Conservation (phyloP, 2,797 vertebrate species). For the Oceanodroma leucorhoa region DNA sequence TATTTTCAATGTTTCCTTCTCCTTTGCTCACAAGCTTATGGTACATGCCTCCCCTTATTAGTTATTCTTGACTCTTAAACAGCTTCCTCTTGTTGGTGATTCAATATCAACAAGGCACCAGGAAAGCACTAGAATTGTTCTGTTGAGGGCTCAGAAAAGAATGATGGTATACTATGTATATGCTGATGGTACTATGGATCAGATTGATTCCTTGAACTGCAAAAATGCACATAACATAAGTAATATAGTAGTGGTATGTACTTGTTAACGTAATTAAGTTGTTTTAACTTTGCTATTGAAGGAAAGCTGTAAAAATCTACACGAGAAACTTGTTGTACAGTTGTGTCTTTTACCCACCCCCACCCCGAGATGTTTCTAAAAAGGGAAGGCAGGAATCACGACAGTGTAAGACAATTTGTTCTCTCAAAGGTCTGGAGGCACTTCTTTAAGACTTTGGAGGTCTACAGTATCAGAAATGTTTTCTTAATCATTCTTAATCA, state of each 20-base stretch:
- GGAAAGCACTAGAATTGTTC: neutral
- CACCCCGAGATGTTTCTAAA: fast-evolving
- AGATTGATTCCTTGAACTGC: neutral
- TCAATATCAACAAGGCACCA: neutral
- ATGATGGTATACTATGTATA: too few relatives aligned
- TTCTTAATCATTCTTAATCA: neutral
- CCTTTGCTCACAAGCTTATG: neutral
- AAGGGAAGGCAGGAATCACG: neutral
- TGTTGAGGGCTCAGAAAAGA: neutral
- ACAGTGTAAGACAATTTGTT: neutral
- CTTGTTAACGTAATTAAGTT: neutral
- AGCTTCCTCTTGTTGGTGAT: neutral
- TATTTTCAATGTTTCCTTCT: neutral
- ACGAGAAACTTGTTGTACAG: neutral
- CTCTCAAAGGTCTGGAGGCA: neutral
- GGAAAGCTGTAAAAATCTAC: neutral
- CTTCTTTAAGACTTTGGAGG: neutral
- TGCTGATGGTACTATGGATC: neutral
- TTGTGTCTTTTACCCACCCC: neutral
- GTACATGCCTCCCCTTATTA: neutral
- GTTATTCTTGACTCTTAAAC: neutral
- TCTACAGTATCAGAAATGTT: neutral
- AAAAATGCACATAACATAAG: neutral
- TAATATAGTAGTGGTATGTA: neutral
- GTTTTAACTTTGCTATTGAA: neutral